A percentile compares a stretch with the other conserved stretches of the same genome.
phyloP scores from a whole-genome alignment of 2,113 vertebrate genomes.

The Glaucomys volans region DNA sequence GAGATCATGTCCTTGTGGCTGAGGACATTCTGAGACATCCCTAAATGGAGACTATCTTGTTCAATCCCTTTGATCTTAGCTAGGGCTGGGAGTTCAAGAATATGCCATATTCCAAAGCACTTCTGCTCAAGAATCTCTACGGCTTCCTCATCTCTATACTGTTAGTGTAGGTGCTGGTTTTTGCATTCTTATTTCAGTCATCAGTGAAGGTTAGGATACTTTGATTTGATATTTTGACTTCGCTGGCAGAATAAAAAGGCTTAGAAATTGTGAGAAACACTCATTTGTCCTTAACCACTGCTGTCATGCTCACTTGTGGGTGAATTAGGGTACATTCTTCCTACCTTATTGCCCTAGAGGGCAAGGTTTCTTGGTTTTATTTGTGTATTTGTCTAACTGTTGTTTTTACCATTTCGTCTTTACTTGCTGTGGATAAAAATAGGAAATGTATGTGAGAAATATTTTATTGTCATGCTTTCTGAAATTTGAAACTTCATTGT shows the following conservation, averaged over 20 bases:
- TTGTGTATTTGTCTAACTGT: not conserved
- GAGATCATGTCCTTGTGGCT: not conserved
- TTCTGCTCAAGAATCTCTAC: not conserved
- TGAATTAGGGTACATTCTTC: not conserved
- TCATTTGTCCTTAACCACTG: not conserved
- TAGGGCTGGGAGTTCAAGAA: not conserved
- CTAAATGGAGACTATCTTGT: not conserved
- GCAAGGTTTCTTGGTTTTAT: not conserved
- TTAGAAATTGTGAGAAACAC: not conserved
- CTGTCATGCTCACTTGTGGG: not conserved
- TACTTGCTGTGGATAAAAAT: not conserved
- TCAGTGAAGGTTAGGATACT: not conserved
- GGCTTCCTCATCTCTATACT: not conserved
- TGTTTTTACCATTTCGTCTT: not conserved
- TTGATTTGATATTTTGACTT: constrained; percentile 2
- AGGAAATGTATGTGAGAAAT: not conserved
- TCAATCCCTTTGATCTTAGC: not conserved
- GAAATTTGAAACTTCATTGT: constrained; percentile 11
- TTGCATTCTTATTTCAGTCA: not conserved
- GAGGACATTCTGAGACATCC: not conserved
- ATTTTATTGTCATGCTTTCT: constrained; percentile 28
- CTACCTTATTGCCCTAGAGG: not conserved
- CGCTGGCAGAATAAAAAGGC: not conserved
- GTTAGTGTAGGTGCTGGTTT: not conserved
- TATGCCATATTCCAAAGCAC: not conserved